Evolutionary conservation across 2,113 vertebrate species (phyloP).

Genomic region (Chloropsis cyanopogon): DNA sequence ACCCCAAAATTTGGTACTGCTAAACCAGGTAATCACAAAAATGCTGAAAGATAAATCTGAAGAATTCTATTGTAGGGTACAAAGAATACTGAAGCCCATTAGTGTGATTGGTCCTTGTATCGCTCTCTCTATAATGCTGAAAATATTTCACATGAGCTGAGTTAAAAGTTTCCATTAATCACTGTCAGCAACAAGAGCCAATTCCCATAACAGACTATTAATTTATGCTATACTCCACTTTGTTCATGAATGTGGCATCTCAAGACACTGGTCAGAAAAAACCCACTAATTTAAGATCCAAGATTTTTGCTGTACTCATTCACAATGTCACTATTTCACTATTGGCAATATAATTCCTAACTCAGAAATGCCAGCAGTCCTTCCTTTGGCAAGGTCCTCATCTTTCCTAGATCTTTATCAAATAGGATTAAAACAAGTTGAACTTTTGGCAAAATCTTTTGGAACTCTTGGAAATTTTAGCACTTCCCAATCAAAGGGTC

Average conservation of each 20-base stretch:
- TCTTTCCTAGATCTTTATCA: slow-evolving; percentile 9
- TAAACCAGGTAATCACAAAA: background rate
- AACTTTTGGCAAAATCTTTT: slow-evolving; percentile 10
- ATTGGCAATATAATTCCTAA: background rate
- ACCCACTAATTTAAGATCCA: background rate
- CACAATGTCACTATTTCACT: background rate
- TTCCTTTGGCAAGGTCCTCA: background rate
- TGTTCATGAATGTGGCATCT: background rate
- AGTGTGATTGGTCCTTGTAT: background rate
- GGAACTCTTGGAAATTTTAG: slow-evolving; percentile 34
- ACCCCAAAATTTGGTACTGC: background rate
- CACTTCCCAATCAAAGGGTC: slow-evolving; percentile 48
- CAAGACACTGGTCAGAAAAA: background rate
- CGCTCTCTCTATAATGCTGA: background rate
- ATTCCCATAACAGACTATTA: background rate
- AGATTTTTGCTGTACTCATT: background rate
- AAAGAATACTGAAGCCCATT: background rate
- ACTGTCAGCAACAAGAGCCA: background rate
- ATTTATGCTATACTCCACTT: background rate
- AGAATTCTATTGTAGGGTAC: background rate
- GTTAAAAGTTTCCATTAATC: slow-evolving; percentile 25
- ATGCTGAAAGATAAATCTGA: background rate
- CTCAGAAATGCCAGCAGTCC: background rate
- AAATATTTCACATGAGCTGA: background rate
- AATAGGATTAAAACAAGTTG: background rate